Percentiles rank a stretch among this genome's conserved stretches.
Conservation (phyloP, 1,140 invertebrate genomes). For the Odontomachus brunneus region DNA sequence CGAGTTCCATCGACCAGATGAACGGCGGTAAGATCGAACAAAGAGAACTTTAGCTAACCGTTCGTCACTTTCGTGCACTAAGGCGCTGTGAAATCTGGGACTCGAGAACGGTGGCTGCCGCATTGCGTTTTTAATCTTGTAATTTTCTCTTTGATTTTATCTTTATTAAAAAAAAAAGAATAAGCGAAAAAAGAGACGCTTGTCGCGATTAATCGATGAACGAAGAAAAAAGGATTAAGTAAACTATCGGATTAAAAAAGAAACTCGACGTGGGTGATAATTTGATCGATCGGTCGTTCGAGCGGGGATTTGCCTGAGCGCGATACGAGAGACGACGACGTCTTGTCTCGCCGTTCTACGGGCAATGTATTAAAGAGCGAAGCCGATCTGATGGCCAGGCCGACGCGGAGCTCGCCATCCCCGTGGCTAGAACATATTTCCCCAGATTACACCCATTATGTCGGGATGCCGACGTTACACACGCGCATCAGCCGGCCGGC, state of each 20-base stretch:
- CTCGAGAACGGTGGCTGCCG: too few relatives aligned
- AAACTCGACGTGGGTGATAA: neutral
- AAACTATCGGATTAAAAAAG: neutral
- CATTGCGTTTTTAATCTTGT: too few relatives aligned
- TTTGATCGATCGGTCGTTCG: constrained; percentile 9
- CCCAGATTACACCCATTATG: constrained; percentile 52
- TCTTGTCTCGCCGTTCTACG: neutral
- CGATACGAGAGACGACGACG: neutral
- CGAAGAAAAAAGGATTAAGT: neutral
- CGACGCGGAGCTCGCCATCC: neutral
- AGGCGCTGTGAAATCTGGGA: too few relatives aligned
- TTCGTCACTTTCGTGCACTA: too few relatives aligned
- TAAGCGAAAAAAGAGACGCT: too few relatives aligned
- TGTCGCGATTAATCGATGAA: neutral
- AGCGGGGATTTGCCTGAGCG: neutral
- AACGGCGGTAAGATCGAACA: constrained; percentile 47
- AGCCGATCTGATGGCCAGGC: constrained; percentile 12
- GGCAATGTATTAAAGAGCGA: constrained; percentile 10
- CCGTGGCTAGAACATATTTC: constrained; percentile 38
- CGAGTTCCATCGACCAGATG: constrained; percentile 46
- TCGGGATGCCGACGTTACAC: constrained; percentile 34
- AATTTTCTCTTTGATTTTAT: too few relatives aligned
- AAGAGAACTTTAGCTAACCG: constrained; percentile 38
- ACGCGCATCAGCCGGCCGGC: constrained; percentile 3
- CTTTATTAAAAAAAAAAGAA: too few relatives aligned